Base-by-base conservation (phyloP, 2,797 vertebrate species). In the Phrynocephalus vlangalii region DNA sequence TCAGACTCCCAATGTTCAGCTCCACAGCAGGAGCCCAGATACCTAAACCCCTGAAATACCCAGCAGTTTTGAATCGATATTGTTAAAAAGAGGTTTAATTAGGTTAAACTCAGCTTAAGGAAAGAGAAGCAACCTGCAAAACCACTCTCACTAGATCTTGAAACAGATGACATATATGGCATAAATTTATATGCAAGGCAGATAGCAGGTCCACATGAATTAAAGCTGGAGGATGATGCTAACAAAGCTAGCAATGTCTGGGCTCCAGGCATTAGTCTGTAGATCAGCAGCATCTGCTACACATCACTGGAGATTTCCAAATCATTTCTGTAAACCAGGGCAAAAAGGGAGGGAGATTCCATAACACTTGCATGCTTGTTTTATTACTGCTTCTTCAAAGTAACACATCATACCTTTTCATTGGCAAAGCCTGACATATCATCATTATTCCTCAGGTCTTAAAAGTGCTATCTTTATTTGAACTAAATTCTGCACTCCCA, bases 231-330 rank as follows among this genome's bases (percentile, higher is more conserved):
- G 86, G 33, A 79, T 91, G 11, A 13, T 82, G 89, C 72, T 76
- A 92, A 91, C 88, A 87, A 90, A 91, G 87, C 85, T 83, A 89
- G 83, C 77, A 88, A 63, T 10, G 68, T 88, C 84, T 88, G 56
- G 83, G 30, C 81, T 85, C 90, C 87, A 3, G 0, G 0, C 2
- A 89, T 2, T 0, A 0, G 24, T 66, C 87, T 92, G 38, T 68
- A 89, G 71, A 71, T 88, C 50, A 86, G 72, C 56, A 93, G 33
- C 87, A 50, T 63, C 72, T 87, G 24, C n/a, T 68, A 71, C 38
- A 87, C n/a, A 33, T 90, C 75, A 86, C 22, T 38, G 78, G 52
- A 79, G 15, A 22, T 30, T 80, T 72, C 33, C 52, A 75, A 80
- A 63, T 6, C 38, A 9, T 28, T 79, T 79, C 44, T 26, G 22